Conservation (phyloP, 2,797 vertebrate genomes). For the Acrossocheilus wenchowensis region DNA sequence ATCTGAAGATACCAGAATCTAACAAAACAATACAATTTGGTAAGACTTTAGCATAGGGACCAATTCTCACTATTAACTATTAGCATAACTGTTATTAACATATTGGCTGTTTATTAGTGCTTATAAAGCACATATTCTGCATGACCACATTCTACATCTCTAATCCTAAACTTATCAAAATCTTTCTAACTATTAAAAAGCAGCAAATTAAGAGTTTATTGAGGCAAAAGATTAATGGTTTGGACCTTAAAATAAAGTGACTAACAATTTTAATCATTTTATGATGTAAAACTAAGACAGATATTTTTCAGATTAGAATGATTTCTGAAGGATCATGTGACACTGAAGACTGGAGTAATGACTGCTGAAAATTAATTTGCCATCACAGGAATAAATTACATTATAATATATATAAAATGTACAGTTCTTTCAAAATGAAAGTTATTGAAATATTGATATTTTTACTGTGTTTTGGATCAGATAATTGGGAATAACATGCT, state of each 20-base stretch:
- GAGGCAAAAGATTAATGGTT: too few relatives aligned
- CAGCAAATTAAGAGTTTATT: too few relatives aligned
- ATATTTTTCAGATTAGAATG: background rate
- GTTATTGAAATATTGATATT: background rate
- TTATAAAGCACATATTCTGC: background rate
- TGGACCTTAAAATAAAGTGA: background rate
- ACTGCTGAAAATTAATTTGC: background rate
- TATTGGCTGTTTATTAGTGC: background rate
- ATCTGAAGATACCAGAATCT: conserved; percentile 1
- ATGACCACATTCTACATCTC: background rate
- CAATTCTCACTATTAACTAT: background rate
- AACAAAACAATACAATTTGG: background rate
- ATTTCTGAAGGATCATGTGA: background rate
- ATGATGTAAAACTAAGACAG: background rate
- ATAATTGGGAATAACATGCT: background rate
- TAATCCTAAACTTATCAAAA: background rate
- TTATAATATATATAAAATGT: background rate
- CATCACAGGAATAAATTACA: background rate
- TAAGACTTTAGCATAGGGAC: background rate
- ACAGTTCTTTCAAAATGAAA: background rate
- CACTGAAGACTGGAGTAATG: background rate
- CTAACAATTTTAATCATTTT: background rate
- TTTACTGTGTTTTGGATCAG: background rate
- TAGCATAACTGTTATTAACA: background rate
- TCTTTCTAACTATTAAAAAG: background rate